Evolutionary conservation across 1,140 invertebrate species (phyloP).

Genomic region (Drosophila subobscura): DNA sequence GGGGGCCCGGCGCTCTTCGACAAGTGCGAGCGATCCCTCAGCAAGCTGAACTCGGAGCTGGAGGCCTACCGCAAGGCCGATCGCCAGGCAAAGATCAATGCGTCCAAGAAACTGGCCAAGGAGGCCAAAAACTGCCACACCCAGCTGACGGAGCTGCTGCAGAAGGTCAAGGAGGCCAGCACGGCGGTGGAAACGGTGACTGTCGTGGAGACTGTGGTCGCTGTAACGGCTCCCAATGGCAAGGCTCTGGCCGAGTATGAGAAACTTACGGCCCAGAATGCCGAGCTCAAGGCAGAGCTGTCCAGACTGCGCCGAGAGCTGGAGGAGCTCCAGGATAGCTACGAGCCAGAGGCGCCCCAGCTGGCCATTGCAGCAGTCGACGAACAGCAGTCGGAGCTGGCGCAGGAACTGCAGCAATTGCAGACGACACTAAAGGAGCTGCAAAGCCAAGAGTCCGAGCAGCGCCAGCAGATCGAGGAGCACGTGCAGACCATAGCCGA

Average conservation of each 20-base stretch:
- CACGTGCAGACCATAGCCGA: conserved; percentile 19
- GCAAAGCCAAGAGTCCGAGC: background rate
- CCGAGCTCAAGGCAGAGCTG: conserved; percentile 66
- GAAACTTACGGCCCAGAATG: conserved; percentile 84
- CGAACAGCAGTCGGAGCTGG: background rate
- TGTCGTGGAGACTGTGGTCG: conserved; percentile 77
- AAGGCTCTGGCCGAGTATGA: conserved; percentile 83
- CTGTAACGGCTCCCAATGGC: conserved; percentile 76
- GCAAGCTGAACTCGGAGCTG: conserved; percentile 71
- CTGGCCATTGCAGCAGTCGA: conserved; percentile 16
- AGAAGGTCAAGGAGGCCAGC: conserved; percentile 84
- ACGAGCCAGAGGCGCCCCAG: conserved; percentile 16
- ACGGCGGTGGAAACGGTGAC: conserved; percentile 81
- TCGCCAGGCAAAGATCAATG: conserved; percentile 76
- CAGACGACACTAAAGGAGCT: conserved; percentile 7
- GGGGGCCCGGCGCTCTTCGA: conserved; percentile 60
- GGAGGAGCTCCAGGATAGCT: conserved; percentile 46
- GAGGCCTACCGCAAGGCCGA: conserved; percentile 78
- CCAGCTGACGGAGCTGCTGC: conserved; percentile 71
- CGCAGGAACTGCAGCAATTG: conserved; percentile 20
- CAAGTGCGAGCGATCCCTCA: conserved; percentile 72
- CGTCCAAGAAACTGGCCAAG: conserved; percentile 78
- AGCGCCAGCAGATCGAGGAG: conserved; percentile 2
- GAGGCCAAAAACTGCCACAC: conserved; percentile 77
- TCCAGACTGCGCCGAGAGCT: conserved; percentile 52